Conservation (phyloP, 2,888 invertebrate species). For the Xestia ashworthii region DNA sequence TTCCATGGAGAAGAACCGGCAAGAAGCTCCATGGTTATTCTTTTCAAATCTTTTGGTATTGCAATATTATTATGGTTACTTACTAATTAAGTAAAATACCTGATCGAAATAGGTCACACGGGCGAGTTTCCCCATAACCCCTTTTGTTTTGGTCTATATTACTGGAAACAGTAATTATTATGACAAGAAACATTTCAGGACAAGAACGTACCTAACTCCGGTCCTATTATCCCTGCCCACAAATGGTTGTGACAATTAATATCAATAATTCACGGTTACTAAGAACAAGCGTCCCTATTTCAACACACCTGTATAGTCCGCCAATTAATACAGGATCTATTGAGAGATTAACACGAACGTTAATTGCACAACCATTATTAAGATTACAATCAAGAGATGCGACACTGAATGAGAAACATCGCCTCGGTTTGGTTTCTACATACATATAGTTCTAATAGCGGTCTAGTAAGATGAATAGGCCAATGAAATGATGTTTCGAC, state of each 20-base stretch:
- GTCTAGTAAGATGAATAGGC: conserved; percentile 16
- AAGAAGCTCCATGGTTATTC: too few species aligned
- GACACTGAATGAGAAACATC: conserved; percentile 49
- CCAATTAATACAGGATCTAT: conserved; percentile 63
- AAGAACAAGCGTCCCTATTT: conserved; percentile 46
- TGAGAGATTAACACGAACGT: conserved; percentile 58
- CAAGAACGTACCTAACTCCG: conserved; percentile 13
- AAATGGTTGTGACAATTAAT: conserved; percentile 58
- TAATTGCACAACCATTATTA: conserved; percentile 63
- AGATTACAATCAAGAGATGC: conserved; percentile 63
- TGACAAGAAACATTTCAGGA: not conserved
- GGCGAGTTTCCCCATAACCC: not conserved
- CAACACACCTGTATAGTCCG: conserved; percentile 57
- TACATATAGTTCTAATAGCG: conserved; percentile 26
- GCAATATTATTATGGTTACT: too few species aligned
- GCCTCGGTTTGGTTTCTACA: conserved; percentile 13
- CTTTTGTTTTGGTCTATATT: conserved; percentile 8
- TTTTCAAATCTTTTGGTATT: too few species aligned
- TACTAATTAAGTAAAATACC: not conserved
- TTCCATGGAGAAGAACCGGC: too few species aligned
- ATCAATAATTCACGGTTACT: conserved; percentile 52
- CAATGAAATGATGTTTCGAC: not conserved
- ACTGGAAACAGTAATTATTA: conserved; percentile 17
- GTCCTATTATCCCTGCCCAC: conserved; percentile 31
- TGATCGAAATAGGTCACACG: not conserved